Conservation (phyloP, 1,140 invertebrate genomes). For the Dufourea novaeangliae region DNA sequence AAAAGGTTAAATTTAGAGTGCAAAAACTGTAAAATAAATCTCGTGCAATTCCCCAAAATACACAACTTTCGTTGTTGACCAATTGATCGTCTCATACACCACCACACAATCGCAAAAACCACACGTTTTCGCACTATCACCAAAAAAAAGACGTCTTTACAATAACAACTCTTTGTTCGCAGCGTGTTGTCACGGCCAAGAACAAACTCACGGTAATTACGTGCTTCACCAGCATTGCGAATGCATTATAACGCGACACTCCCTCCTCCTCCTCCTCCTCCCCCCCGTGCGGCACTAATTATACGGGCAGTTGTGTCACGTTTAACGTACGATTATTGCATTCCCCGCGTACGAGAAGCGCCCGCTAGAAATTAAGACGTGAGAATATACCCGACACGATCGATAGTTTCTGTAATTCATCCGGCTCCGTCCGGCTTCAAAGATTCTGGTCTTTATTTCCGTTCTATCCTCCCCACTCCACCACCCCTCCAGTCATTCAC, state of each 20-base stretch:
- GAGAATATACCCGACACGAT: constrained; percentile 41
- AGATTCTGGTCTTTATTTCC: constrained; percentile 45
- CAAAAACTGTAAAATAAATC: too few relatives aligned
- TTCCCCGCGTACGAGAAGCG: constrained; percentile 20
- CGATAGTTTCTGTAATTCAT: constrained; percentile 50
- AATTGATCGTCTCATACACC: too few relatives aligned
- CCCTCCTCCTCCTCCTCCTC: neutral
- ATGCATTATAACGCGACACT: constrained; percentile 42
- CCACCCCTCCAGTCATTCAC: neutral
- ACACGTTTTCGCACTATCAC: neutral
- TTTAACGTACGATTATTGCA: constrained; percentile 59
- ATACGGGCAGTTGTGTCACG: constrained; percentile 36
- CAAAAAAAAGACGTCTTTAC: neutral
- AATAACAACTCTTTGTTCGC: constrained; percentile 3
- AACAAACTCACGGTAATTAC: constrained; percentile 46
- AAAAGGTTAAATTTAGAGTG: too few relatives aligned
- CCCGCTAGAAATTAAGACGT: constrained; percentile 36
- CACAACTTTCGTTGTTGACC: too few relatives aligned
- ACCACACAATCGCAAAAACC: too few relatives aligned
- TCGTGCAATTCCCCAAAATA: too few relatives aligned
- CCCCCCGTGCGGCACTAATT: constrained; percentile 37
- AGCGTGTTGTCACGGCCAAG: constrained; percentile 7
- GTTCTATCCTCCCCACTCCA: neutral
- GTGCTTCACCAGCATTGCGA: constrained; percentile 36
- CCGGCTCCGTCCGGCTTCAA: neutral